A percentile compares a stretch with the other conserved stretches of the same genome.
Evolutionary conservation across 2,888 invertebrate species (phyloP).

Genomic region (Nymphalis polychloros): DNA sequence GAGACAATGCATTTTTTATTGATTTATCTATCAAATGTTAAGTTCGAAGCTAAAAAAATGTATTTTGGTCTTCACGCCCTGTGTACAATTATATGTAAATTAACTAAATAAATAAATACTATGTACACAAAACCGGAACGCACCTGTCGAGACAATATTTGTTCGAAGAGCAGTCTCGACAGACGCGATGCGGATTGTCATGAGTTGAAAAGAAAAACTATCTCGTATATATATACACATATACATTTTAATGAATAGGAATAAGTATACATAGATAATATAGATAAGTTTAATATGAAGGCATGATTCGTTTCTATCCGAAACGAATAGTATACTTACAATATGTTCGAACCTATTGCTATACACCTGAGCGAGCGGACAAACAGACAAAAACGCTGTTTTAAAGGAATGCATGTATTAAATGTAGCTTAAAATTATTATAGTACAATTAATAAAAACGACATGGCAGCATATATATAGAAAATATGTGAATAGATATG

Average conservation of each 20-base stretch:
- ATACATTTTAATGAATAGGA: constrained; percentile 28
- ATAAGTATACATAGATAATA: constrained; percentile 31
- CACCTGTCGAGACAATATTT: constrained; percentile 12
- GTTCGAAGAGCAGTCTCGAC: constrained; percentile 6
- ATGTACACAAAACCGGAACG: constrained; percentile 6
- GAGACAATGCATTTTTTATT: neutral
- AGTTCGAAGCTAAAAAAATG: neutral
- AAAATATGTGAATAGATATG: constrained; percentile 20
- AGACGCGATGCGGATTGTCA: constrained; percentile 10
- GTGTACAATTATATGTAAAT: constrained; percentile 16
- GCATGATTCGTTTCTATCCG: constrained; percentile 48
- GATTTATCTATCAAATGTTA: neutral
- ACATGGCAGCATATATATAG: constrained; percentile 31
- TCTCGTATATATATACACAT: constrained; percentile 9
- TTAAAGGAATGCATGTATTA: constrained; percentile 53
- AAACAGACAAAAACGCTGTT: constrained; percentile 67
- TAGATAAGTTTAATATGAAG: constrained; percentile 39
- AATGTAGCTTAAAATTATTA: constrained; percentile 40
- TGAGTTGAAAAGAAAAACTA: constrained; percentile 10
- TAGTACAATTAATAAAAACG: constrained; percentile 22
- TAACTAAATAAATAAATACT: constrained; percentile 13
- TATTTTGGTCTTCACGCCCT: constrained; percentile 28
- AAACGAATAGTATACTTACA: constrained; percentile 65
- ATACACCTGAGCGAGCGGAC: constrained; percentile 72
- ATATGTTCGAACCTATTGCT: constrained; percentile 65